phyloP scores from a whole-genome alignment of 2,888 invertebrate genomes.

The Nymphalis c-album region DNA sequence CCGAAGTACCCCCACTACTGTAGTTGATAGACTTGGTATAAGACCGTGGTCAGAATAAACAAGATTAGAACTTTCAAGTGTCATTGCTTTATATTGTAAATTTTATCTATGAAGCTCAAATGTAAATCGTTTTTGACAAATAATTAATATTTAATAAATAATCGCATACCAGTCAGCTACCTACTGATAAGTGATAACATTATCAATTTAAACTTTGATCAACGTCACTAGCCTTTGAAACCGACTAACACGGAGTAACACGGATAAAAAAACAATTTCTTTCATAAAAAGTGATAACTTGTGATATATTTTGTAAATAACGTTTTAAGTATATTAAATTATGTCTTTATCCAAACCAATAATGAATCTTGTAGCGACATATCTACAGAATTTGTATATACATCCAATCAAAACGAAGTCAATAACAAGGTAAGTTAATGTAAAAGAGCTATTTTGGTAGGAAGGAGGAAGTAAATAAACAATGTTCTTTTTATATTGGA shows the following conservation, averaged over 20 bases:
- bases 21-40: too few relatives aligned
- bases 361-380: conserved; percentile 85
- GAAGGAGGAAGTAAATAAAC: too few relatives aligned
- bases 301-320: conserved; percentile 1
- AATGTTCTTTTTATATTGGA: neutral
- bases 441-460: neutral
- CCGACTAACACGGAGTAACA: conserved; percentile 3
- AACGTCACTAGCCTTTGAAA: conserved; percentile 17
- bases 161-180: neutral
- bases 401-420: conserved; percentile 90
- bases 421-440: conserved; percentile 85
- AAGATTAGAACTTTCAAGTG: too few relatives aligned
- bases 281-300: conserved; percentile 1
- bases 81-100: neutral
- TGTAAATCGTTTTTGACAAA: neutral
- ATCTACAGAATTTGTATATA: conserved; percentile 88
- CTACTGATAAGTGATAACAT: conserved; percentile 32
- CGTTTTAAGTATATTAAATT: conserved; percentile 44
- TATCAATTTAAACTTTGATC: conserved; percentile 28
- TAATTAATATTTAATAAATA: conserved; percentile 1
- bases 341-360: conserved; percentile 88
- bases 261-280: conserved; percentile 4
- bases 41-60: too few relatives aligned
- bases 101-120: neutral
- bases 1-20: too few relatives aligned